Base-by-base conservation (phyloP, 2,113 vertebrate genomes). In the Trichechus manatus region DNA sequence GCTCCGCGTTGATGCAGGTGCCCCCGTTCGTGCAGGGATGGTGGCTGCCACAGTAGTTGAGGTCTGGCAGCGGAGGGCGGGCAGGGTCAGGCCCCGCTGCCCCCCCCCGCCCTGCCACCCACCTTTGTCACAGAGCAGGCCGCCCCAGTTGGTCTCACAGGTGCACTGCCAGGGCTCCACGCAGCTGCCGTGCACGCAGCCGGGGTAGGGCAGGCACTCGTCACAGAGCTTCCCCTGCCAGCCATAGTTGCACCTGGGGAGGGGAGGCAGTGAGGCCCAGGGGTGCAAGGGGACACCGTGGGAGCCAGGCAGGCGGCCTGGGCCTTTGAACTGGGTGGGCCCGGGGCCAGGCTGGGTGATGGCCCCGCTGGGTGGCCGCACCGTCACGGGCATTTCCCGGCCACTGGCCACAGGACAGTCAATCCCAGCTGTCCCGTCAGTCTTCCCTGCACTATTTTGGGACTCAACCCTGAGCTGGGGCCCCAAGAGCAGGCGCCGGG, bases 61-160 rank as follows among this genome's bases (percentile, higher is more conserved):
- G 98, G 98, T 99, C 99, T 99, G 97, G 19, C 98, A 72, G 20
- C 8, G 87, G 31, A 87, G 15, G 27, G 44, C 3, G 0, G 15
- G 9, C 5, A 0, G 0, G 72, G 27, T 56, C 63, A 0, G 17
- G 7, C n/a, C 5, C 3, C 0, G 0, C 9, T 1, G 0, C 13
- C 19, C 19, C 36, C 22, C 2, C 99, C 98, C 99, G 3, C 64
- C 1, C 44, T 3, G 23, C 36, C 33, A 36, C 39, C 64, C 63
- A 99, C 99, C 99, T 99, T 99, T 99, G 98, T 99, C 98, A 89
- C 99, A 99, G 44, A 99, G 99, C 95, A 99, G 99, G 29, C 99
- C 99, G 2, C 99, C 99, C 99, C 99, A 99, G 99, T 99, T 99
- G 98, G 99, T 99, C 98, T 99, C 99, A 61, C 99, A 99, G 98